Evolutionary conservation across 2,888 invertebrate genomes (phyloP).

Genomic region (Apomyelois bistriatella): DNA sequence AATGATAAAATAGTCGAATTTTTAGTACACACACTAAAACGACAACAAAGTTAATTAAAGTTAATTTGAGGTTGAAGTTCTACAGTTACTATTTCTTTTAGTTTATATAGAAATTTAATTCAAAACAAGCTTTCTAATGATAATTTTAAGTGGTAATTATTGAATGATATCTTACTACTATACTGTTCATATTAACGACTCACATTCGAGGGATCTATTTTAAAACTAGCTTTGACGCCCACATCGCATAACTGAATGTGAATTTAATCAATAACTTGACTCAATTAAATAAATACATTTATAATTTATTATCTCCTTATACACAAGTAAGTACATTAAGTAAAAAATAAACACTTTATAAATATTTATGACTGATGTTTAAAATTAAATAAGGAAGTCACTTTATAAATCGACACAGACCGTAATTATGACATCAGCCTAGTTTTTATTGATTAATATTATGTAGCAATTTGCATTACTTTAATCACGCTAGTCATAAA

Average conservation of each 20-base stretch:
- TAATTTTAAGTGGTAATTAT: slow-evolving; percentile 16
- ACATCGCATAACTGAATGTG: slow-evolving; percentile 28
- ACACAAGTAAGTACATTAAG: slow-evolving; percentile 19
- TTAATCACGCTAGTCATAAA: not conserved
- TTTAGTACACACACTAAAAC: no score
- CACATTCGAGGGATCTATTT: slow-evolving; percentile 37
- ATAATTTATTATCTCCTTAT: slow-evolving; percentile 26
- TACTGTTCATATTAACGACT: slow-evolving; percentile 25
- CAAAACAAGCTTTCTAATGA: not conserved
- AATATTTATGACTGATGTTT: slow-evolving; percentile 36
- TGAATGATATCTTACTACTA: slow-evolving; percentile 11
- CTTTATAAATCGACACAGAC: not conserved
- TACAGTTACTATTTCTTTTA: no score
- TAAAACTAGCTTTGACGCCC: slow-evolving; percentile 50
- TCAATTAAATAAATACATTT: slow-evolving; percentile 52
- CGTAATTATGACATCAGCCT: not conserved
- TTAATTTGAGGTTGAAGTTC: no score
- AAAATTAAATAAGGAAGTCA: slow-evolving; percentile 17
- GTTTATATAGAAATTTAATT: no score
- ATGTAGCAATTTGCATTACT: not conserved
- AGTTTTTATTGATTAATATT: not conserved
- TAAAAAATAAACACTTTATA: not conserved
- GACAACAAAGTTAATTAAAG: no score
- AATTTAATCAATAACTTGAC: slow-evolving; percentile 47
- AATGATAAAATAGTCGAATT: no score